phyloP scores from a whole-genome alignment of 2,113 vertebrate genomes.

The Sander lucioperca region DNA sequence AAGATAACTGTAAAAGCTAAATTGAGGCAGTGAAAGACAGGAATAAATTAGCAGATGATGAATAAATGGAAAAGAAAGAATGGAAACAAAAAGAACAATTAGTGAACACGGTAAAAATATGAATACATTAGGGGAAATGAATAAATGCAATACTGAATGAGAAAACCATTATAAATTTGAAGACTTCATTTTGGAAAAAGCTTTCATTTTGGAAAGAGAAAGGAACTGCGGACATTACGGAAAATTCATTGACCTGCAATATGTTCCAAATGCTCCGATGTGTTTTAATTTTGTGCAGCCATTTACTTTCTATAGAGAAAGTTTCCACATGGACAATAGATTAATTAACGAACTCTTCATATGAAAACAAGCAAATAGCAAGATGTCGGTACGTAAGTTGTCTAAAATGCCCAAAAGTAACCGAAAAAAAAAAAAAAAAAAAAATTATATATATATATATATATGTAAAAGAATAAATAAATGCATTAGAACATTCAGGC shows the following conservation, averaged over 20 bases:
- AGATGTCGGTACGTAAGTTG: not conserved
- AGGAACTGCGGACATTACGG: constrained; percentile 5
- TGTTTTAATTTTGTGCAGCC: not conserved
- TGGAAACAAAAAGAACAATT: constrained; percentile 61
- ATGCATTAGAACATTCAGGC: constrained; percentile 51
- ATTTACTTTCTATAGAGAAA: constrained; percentile 1
- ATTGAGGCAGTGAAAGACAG: constrained; percentile 49
- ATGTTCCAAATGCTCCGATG: not conserved
- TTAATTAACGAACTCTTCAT: not conserved
- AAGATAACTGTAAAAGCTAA: constrained; percentile 50
- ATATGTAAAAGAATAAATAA: constrained; percentile 27
- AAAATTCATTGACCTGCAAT: constrained; percentile 14
- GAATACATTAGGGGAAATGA: constrained; percentile 56
- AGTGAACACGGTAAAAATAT: constrained; percentile 53
- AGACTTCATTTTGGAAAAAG: constrained; percentile 22
- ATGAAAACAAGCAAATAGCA: constrained; percentile 16
- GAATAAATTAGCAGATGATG: constrained; percentile 58
- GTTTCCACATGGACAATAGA: not conserved
- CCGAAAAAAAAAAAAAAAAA: too few relatives aligned
- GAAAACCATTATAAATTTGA: constrained; percentile 44
- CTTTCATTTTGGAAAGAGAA: constrained; percentile 27
- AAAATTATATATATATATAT: constrained; percentile 6
- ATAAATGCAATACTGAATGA: constrained; percentile 39
- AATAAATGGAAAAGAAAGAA: constrained; percentile 60
- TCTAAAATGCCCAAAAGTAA: constrained; percentile 12